Percentiles rank a stretch among this genome's conserved stretches.
Conservation (phyloP, 2,888 invertebrate species). For the Athalia rosae region DNA sequence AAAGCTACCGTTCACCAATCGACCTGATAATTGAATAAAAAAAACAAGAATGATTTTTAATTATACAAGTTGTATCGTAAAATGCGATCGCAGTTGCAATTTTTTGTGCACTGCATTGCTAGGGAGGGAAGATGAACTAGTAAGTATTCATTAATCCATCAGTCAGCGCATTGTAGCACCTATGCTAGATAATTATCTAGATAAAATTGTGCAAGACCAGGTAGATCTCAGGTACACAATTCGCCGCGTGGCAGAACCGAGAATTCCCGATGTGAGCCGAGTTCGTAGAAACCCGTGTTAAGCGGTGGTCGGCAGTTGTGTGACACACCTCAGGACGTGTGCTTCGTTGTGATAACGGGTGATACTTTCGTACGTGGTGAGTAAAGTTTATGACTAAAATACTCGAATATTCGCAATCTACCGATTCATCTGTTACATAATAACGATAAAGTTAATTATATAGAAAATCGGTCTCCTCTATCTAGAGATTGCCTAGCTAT, state of each 20-base stretch:
- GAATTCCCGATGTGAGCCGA: conserved; percentile 22
- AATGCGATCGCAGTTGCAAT: no score
- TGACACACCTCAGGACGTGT: conserved; percentile 37
- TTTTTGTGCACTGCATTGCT: no score
- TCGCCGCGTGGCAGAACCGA: conserved; percentile 43
- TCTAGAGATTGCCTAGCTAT: no score
- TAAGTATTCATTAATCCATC: no score
- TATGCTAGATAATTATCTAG: conserved; percentile 36
- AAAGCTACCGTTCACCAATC: no score
- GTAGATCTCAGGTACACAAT: conserved; percentile 31
- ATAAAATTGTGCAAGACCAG: conserved; percentile 21
- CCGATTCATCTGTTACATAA: no score
- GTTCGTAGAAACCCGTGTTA: conserved; percentile 14
- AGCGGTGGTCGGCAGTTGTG: conserved; percentile 39
- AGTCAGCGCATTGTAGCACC: conserved; percentile 34
- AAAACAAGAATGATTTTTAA: no score
- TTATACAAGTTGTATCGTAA: no score
- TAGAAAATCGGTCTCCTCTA: no score
- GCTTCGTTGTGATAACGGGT: conserved; percentile 41
- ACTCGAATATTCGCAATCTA: background rate
- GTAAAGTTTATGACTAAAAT: background rate
- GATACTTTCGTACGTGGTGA: conserved; percentile 26
- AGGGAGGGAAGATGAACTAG: no score
- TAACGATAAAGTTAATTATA: no score
- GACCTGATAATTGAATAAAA: no score